phyloP scores from a whole-genome alignment of 2,797 vertebrate genomes.

The Syndactyla subalaris region DNA sequence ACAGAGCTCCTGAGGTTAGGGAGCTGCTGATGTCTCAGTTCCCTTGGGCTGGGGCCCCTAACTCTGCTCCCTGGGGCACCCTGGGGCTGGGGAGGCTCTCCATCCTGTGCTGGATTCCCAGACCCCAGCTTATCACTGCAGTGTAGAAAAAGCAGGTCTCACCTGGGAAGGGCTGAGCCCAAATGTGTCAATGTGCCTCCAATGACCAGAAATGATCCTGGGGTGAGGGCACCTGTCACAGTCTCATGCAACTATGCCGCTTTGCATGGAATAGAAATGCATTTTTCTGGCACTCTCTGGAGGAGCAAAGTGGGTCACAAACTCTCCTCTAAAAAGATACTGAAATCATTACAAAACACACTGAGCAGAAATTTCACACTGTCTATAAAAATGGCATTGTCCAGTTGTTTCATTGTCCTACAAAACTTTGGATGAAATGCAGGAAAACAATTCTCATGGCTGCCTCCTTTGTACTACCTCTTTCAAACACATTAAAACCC shows the following conservation, averaged over 20 bases:
- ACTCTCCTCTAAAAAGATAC: neutral
- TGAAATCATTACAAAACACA: neutral
- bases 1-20: neutral
- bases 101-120: neutral
- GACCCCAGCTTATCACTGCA: neutral
- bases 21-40: fast-evolving
- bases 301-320: neutral
- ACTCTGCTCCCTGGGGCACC: neutral
- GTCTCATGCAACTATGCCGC: neutral
- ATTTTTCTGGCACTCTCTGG: neutral
- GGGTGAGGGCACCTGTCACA: neutral
- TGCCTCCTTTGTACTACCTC: neutral
- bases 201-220: neutral
- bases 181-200: neutral
- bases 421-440: neutral
- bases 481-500: neutral
- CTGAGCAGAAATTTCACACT: neutral
- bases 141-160: neutral
- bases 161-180: neutral
- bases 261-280: neutral
- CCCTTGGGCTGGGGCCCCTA: neutral
- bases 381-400: neutral
- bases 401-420: fast-evolving
- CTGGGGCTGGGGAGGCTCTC: neutral
- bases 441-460: neutral